Evolutionary conservation across 2,888 invertebrate genomes (phyloP), one percentile per base, ranked within the genome.

Genomic region (Rotaria sp.): DNA sequence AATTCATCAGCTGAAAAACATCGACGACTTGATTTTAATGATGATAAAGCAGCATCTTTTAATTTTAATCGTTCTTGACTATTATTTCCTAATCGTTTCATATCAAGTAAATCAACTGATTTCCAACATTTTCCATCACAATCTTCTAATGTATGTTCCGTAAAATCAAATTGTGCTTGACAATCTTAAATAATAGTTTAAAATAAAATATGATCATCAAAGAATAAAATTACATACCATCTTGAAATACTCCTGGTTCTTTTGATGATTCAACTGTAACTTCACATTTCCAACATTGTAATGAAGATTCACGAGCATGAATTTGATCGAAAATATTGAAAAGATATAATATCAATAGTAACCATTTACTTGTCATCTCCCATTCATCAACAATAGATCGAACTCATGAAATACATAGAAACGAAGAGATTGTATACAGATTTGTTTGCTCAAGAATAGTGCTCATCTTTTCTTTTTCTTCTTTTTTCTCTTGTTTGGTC

Each of bases 121-220:
- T 84, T 84, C 84, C 84, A 84, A 84, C 84, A 84, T 84, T 84
- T 84, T 1, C 84, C 84, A 84, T 84, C 84, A 48, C 84, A 84
- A 50, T 48, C 50, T 50, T 84, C 48, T 45, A 48, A 45, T 30
- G 84, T 48, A 84, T 84, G 84, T 48, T 84, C 84, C 30, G 84
- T 84, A 30, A 84, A 84, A 48, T 84, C 84, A 30, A 84, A 84
- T n/a, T 84, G 45, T 18, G 48, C 48, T 84, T 50, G 48, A 84
- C 84, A 84, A 30, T 84, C 84, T 67, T 18, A 59, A 59, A 59
- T 11, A n/a, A 59, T 4, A 59, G 10, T n/a, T 13, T 5, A 26
- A 11, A n/a, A 30, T 13, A n/a, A 59, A 59, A 59, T 15, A 30
- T 13, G 30, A 13, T n/a, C 4, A 30, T 2, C n/a, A 30, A 59